A percentile compares a stretch with the other conserved stretches of the same genome.
phyloP scores from a whole-genome alignment of 1,140 invertebrate species.

The Anastatus disparis region DNA sequence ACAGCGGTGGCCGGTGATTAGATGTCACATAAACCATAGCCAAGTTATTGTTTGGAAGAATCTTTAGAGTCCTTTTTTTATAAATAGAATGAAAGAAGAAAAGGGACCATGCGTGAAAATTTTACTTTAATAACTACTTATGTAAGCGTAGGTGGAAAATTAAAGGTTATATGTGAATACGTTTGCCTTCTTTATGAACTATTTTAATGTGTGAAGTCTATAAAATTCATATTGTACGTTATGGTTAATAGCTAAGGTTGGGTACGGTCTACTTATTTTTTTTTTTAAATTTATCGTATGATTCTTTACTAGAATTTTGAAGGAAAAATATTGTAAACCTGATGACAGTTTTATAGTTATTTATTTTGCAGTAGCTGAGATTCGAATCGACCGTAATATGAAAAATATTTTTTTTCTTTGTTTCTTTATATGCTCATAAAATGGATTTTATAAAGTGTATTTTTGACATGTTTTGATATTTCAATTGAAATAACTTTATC shows the following conservation, averaged over 20 bases:
- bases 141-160: slow-evolving; percentile 35
- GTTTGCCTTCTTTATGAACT: neutral
- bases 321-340: neutral
- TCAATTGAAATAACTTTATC: no score
- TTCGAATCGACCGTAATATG: neutral
- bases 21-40: slow-evolving; percentile 59
- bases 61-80: no score
- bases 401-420: slow-evolving; percentile 7
- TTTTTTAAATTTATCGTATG: neutral
- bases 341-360: slow-evolving; percentile 19
- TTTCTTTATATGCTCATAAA: slow-evolving; percentile 9
- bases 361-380: slow-evolving; percentile 26
- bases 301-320: slow-evolving; percentile 9
- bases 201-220: slow-evolving; percentile 39
- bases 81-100: no score
- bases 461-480: neutral
- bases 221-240: slow-evolving; percentile 39
- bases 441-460: neutral
- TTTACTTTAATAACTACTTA: slow-evolving; percentile 50
- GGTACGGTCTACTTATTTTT: neutral
- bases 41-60: slow-evolving; percentile 37
- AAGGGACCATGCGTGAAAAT: slow-evolving; percentile 47
- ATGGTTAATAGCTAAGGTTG: slow-evolving; percentile 25
- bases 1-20: slow-evolving; percentile 46
- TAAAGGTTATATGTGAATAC: neutral